Evolutionary conservation across 37 sponge, comb jelly and placozoan genomes (phyloP).

Genomic region (Halichondria panicea): DNA sequence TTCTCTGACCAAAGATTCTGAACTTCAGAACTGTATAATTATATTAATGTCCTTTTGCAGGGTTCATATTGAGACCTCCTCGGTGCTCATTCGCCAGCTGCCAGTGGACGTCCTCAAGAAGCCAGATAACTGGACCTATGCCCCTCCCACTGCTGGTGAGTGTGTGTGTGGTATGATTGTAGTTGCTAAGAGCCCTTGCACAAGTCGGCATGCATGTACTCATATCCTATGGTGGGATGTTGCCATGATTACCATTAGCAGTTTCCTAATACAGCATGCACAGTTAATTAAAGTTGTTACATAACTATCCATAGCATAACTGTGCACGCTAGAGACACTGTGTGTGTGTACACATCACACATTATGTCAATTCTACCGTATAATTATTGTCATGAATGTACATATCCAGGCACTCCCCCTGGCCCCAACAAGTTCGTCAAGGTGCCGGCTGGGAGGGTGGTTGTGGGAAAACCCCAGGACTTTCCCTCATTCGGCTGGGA

Average conservation of each 20-base stretch:
- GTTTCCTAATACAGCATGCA: too few relatives aligned
- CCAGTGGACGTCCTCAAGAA: constrained; percentile 64
- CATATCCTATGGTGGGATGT: too few relatives aligned
- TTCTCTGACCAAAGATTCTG: too few relatives aligned
- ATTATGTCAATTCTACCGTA: too few relatives aligned
- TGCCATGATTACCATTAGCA: too few relatives aligned
- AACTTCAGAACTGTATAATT: background rate
- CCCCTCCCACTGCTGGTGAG: constrained; percentile 55
- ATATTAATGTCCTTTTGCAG: constrained; percentile 13
- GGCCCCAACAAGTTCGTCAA: constrained; percentile 66
- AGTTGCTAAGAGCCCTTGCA: too few relatives aligned
- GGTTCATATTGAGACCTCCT: constrained; percentile 85
- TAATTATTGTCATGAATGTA: background rate
- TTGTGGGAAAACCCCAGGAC: constrained; percentile 75
- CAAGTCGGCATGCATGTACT: too few relatives aligned
- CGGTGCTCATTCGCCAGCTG: constrained; percentile 81
- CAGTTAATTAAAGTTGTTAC: too few relatives aligned
- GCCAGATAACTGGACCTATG: constrained; percentile 86
- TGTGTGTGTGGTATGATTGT: background rate
- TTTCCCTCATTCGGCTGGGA: constrained; percentile 95
- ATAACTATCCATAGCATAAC: too few relatives aligned
- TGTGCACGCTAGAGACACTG: too few relatives aligned
- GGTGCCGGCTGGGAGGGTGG: constrained; percentile 55
- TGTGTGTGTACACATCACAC: too few relatives aligned
- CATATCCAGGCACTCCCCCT: constrained; percentile 31